Evolutionary conservation across 2,888 invertebrate genomes (phyloP), one percentile per base, ranked within the genome.

Genomic region (Rhamnusium bicolor): DNA sequence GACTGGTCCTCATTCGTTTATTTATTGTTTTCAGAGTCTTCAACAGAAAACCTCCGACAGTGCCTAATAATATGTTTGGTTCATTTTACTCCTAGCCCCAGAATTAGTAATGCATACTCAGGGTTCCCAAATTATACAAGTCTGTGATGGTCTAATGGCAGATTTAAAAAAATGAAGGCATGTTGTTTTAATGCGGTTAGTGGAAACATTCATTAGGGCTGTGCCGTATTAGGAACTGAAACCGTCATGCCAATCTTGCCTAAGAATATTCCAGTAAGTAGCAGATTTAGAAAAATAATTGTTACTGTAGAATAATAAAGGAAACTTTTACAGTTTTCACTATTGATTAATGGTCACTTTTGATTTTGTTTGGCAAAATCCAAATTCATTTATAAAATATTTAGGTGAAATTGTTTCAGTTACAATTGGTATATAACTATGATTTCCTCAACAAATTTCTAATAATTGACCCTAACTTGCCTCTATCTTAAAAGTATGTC

Each of bases 1-100:
- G n/a, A n/a, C n/a, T n/a, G n/a, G n/a, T n/a, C n/a, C 3, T 2
- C 18, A 24, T 18, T 56, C 21, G 10, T 56, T 19, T 7, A 46
- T 60, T 24, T 47, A 54, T 10, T 54, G 29, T 49, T 69, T 69
- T 65, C 87, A 95, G 96, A 97, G 87, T 91, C 92, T 86, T 94
- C 95, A 0, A 92, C 95, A 0, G 97, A 97, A 84, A 94, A 95
- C 86, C 89, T 97, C 8, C 91, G 94, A 74, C 91, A 93, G 72
- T 94, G 95, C 76, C 90, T 97, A 12, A 92, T 94, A 82, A 94
- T 98, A 84, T 93, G 94, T 85, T 93, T 95, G 86, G 95, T 94
- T 0, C 96, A 97, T 86, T 91, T 96, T n/a, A 0, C 88, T 96
- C 14, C 88, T 97, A 10, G 94, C 93, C 76, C 95, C 96, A 0